Evolutionary conservation across 2,113 vertebrate genomes (phyloP).

Genomic region (Nansenia antarctica): DNA sequence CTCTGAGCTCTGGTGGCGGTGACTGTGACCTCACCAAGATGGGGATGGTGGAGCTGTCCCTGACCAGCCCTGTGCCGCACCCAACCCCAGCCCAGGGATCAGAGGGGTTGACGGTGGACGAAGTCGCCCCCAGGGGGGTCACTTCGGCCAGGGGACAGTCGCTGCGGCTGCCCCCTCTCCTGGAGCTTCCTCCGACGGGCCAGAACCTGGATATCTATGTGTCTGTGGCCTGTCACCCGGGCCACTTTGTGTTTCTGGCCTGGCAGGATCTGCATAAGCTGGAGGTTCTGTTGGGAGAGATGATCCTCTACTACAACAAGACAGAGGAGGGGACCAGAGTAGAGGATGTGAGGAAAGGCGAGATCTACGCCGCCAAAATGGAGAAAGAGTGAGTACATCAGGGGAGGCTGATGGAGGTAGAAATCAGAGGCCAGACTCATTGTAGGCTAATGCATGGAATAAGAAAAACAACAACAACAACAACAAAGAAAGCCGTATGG

Average conservation of each 20-base stretch:
- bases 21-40: slow-evolving; percentile 18
- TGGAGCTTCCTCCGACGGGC: slow-evolving; percentile 78
- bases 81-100: slow-evolving; percentile 17
- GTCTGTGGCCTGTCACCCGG: slow-evolving; percentile 89
- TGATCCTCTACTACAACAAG: slow-evolving; percentile 89
- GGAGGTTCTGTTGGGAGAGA: slow-evolving; percentile 91
- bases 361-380: slow-evolving; percentile 88
- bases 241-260: slow-evolving; percentile 90
- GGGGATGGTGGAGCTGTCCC: slow-evolving; percentile 17
- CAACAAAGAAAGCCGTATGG: too few species aligned
- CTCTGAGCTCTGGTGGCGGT: too few species aligned
- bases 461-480: too few species aligned
- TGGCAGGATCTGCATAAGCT: slow-evolving; percentile 91
- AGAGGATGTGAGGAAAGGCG: slow-evolving; percentile 75
- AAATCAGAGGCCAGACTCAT: too few species aligned
- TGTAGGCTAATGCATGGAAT: neutral
- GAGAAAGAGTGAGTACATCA: slow-evolving; percentile 84
- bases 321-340: slow-evolving; percentile 60
- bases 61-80: neutral
- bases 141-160: neutral
- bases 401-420: too few species aligned
- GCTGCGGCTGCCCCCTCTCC: slow-evolving; percentile 71
- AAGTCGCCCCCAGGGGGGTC: neutral
- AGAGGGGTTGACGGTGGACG: neutral
- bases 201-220: slow-evolving; percentile 90